These are phyloP conservation scores for Anadara kagoshimensis DNA, from an alignment of 1,140 invertebrate species.

Conservation along the genomic window DNA sequence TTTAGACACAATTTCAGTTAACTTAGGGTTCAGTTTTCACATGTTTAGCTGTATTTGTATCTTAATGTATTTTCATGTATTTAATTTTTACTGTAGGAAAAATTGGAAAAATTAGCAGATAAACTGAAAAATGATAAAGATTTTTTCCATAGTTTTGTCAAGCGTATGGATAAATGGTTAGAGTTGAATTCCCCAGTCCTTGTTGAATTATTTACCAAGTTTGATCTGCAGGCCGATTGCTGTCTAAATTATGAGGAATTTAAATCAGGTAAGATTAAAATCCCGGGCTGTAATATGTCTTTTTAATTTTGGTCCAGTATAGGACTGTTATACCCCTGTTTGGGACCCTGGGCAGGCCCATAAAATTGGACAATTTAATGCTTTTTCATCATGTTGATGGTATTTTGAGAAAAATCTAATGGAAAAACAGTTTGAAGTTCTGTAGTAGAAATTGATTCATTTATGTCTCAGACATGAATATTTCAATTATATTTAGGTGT, in stretches of 20 bases:
- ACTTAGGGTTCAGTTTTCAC: too few species aligned
- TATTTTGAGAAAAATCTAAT: background rate
- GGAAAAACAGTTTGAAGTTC: background rate
- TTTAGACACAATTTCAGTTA: too few species aligned
- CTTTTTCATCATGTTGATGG: background rate
- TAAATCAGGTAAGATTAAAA: conserved; percentile 62
- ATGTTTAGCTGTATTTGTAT: too few species aligned
- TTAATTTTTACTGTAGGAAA: too few species aligned
- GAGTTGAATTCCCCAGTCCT: conserved; percentile 42
- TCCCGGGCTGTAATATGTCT: background rate
- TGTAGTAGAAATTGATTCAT: background rate
- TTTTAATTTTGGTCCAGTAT: background rate
- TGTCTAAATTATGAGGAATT: conserved; percentile 66
- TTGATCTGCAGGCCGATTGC: conserved; percentile 60
- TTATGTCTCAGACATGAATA: too few species aligned
- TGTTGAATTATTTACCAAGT: conserved; percentile 55
- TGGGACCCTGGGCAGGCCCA: background rate
- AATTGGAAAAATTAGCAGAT: too few species aligned
- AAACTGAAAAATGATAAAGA: too few species aligned
- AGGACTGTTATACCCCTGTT: background rate
- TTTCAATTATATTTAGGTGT: too few species aligned
- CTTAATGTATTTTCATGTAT: too few species aligned
- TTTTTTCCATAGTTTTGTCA: too few species aligned
- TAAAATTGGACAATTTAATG: background rate
- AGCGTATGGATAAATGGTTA: conserved; percentile 69